These are phyloP conservation scores for Hymenochirus boettgeri DNA, from an alignment of 2,113 vertebrate genomes.

Conservation along the genomic window DNA sequence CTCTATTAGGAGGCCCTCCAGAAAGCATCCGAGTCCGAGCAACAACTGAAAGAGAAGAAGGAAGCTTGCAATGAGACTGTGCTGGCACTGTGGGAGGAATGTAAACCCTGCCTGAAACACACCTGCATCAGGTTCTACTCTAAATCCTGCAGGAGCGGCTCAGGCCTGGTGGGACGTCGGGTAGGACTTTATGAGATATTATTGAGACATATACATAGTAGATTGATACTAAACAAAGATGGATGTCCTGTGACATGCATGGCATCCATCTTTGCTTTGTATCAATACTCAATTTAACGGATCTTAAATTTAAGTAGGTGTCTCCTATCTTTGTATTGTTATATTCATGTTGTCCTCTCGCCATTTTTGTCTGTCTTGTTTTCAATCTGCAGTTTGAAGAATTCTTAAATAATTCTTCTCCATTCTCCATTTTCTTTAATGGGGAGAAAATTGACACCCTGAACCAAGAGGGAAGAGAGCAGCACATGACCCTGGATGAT, in stretches of 20 bases:
- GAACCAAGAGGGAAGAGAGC: conserved; percentile 69
- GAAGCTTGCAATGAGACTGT: conserved; percentile 79
- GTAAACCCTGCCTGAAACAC: conserved; percentile 86
- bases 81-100: conserved; percentile 82
- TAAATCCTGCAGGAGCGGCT: conserved; percentile 77
- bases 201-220: too few relatives aligned
- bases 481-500: conserved; percentile 62
- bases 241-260: too few relatives aligned
- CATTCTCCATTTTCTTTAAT: conserved; percentile 82
- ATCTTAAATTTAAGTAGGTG: too few relatives aligned
- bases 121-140: conserved; percentile 84
- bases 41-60: conserved; percentile 65
- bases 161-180: conserved; percentile 77
- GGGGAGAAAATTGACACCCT: conserved; percentile 78
- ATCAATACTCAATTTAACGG: too few relatives aligned
- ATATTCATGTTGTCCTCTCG: too few relatives aligned
- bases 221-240: too few relatives aligned
- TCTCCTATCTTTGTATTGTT: too few relatives aligned
- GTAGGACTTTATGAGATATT: too few relatives aligned
- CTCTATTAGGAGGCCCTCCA: conserved; percentile 67
- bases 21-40: conserved; percentile 69
- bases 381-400: conserved; percentile 72
- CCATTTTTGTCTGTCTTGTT: too few relatives aligned
- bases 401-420: conserved; percentile 80
- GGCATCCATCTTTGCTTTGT: too few relatives aligned